These are phyloP conservation scores for Psilopogon haemacephalus DNA, from an alignment of 2,113 vertebrate species.

Conservation along the genomic window DNA sequence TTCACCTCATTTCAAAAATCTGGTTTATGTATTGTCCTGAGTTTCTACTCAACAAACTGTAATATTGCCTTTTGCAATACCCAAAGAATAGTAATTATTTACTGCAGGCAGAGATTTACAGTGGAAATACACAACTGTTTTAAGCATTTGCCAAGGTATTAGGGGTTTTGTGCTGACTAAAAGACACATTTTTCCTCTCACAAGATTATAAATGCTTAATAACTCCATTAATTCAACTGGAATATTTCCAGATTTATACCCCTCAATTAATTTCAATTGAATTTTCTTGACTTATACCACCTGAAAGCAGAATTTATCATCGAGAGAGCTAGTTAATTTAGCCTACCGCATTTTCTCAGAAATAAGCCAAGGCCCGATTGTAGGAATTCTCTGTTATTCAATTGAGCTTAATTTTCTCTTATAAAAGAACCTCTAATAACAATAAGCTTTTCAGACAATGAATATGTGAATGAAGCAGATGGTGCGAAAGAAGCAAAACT, in stretches of 20 bases:
- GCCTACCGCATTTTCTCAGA: slow-evolving; percentile 27
- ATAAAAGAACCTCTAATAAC: slow-evolving; percentile 17
- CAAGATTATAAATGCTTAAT: slow-evolving; percentile 46
- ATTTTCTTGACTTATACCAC: slow-evolving; percentile 43
- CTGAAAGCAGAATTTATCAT: slow-evolving; percentile 44
- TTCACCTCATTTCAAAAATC: not conserved
- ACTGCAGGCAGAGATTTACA: not conserved
- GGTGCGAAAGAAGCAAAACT: slow-evolving; percentile 17
- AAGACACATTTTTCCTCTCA: slow-evolving; percentile 13
- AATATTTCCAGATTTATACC: slow-evolving; percentile 52
- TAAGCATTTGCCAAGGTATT: not conserved
- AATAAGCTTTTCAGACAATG: slow-evolving; percentile 38
- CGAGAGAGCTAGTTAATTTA: slow-evolving; percentile 29
- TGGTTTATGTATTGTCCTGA: not conserved
- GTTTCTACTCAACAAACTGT: not conserved
- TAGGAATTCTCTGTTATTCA: slow-evolving; percentile 47
- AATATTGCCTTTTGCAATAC: not conserved
- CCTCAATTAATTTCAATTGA: slow-evolving; percentile 53
- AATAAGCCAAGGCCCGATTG: slow-evolving; percentile 1
- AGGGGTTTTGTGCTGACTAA: not conserved
- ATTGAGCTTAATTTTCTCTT: slow-evolving; percentile 32
- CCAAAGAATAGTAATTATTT: slow-evolving; percentile 15
- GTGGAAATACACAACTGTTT: not conserved
- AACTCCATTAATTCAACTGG: slow-evolving; percentile 28
- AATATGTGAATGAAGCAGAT: slow-evolving; percentile 35